Evolutionary conservation across 37 sponge, comb jelly and placozoan species (phyloP), one percentile per base, ranked within the genome.

Genomic region (Theonella swinhoei): DNA sequence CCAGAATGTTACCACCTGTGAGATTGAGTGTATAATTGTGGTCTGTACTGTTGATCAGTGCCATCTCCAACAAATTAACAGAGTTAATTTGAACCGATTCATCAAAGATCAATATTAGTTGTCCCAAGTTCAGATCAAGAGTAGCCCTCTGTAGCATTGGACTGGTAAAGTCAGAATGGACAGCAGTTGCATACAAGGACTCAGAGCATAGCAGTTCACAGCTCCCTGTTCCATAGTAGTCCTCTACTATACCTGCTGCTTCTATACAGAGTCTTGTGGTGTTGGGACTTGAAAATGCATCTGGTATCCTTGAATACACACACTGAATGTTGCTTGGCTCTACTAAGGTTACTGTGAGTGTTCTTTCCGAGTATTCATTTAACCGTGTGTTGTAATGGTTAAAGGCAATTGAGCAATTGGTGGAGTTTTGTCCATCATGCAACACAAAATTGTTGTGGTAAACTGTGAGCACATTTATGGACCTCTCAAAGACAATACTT

Each of bases 41-140:
- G 61, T 17, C 40, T n/a, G 76, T n/a, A 30, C 43, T 72, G 40
- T 65, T 58, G 25, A 3, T 76, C 31, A 88, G 68, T 8, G 87
- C 79, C 17, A 91, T 4, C 11, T 41, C 31, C 14, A 75, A 74
- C 8, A 74, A 34, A 82, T 83, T 70, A 58, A 91, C 67, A 29
- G 84, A 81, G 33, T 87, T 68, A 31, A 80, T 83, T 74, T 95
- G 75, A 1, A 94, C 81, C 0, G 81, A 74, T 77, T 94, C 91
- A 64, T 58, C 25, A 64, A 94, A 94, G 14, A 77, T 76, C 24
- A 90, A 64, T 17, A 47, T 22, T 38, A 90, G 41, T 26, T 32
- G 58, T 26, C 80, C 91, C 43, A 23, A 39, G 68, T 90, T 62
- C 41, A 88, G 74, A 60, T 94, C 85, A 11, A 94, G 64, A 42